Evolutionary conservation across 2,113 vertebrate genomes (phyloP).

Genomic region (Scophthalmus maximus): DNA sequence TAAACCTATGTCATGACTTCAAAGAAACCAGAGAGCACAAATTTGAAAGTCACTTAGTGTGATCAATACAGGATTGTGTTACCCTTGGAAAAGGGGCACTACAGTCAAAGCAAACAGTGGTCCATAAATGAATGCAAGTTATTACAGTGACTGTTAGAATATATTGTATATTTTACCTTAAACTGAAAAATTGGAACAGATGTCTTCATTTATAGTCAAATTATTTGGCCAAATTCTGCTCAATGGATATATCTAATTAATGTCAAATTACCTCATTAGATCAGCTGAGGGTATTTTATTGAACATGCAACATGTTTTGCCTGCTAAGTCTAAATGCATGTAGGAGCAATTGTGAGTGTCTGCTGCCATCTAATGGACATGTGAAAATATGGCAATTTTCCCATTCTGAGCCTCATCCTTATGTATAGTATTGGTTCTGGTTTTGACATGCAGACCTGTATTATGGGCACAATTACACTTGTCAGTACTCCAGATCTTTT

Average conservation of each 20-base stretch:
- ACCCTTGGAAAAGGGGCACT: conserved; percentile 20
- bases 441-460: too few species aligned
- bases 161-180: neutral
- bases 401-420: neutral
- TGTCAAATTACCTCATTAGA: neutral
- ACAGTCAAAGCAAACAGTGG: neutral
- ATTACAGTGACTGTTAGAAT: neutral
- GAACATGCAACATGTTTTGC: neutral
- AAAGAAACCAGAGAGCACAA: conserved; percentile 42
- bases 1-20: neutral
- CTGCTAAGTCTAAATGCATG: neutral
- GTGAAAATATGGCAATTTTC: neutral
- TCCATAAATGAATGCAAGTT: neutral
- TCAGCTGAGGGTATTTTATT: neutral
- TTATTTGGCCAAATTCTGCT: too few species aligned
- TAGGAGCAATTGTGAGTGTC: conserved; percentile 12
- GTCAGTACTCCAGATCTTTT: neutral
- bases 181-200: neutral
- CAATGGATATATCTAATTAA: too few species aligned
- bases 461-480: neutral
- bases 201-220: too few species aligned
- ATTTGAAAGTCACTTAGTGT: conserved; percentile 29
- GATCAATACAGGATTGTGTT: conserved; percentile 49
- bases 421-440: neutral
- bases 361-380: conserved; percentile 65